A percentile compares a stretch with the other conserved stretches of the same genome.
phyloP scores from a whole-genome alignment of 2,888 invertebrate genomes.

The Caradrina kadenii region DNA sequence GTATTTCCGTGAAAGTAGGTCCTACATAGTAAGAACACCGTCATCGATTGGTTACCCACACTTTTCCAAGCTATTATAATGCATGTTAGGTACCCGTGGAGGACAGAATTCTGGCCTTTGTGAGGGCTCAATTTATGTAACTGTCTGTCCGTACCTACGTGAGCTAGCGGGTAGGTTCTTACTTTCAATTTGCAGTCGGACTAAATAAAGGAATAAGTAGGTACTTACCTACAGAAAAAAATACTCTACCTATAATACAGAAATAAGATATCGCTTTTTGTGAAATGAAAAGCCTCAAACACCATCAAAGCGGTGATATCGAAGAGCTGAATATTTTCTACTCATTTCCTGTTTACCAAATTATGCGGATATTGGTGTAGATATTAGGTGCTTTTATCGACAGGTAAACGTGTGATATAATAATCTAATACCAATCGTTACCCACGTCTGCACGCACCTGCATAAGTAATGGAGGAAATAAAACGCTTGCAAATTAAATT shows the following conservation, averaged over 20 bases:
- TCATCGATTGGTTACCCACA: too few relatives aligned
- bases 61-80: too few relatives aligned
- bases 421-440: constrained; percentile 55
- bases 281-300: constrained; percentile 22
- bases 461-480: constrained; percentile 53
- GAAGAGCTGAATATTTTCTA: constrained; percentile 58
- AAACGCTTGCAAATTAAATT: constrained; percentile 31
- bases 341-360: constrained; percentile 68
- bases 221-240: background rate
- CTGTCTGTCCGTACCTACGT: too few relatives aligned
- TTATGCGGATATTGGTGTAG: constrained; percentile 72
- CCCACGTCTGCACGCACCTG: constrained; percentile 24
- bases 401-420: constrained; percentile 60
- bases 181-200: background rate
- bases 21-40: background rate
- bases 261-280: constrained; percentile 12
- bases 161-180: background rate
- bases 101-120: too few relatives aligned
- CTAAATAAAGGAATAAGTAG: background rate
- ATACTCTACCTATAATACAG: background rate
- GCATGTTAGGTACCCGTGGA: too few relatives aligned
- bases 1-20: background rate
- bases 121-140: too few relatives aligned
- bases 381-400: constrained; percentile 72
- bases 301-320: constrained; percentile 22